Conservation (phyloP, 2,888 invertebrate genomes). For the Drosophila robusta region DNA sequence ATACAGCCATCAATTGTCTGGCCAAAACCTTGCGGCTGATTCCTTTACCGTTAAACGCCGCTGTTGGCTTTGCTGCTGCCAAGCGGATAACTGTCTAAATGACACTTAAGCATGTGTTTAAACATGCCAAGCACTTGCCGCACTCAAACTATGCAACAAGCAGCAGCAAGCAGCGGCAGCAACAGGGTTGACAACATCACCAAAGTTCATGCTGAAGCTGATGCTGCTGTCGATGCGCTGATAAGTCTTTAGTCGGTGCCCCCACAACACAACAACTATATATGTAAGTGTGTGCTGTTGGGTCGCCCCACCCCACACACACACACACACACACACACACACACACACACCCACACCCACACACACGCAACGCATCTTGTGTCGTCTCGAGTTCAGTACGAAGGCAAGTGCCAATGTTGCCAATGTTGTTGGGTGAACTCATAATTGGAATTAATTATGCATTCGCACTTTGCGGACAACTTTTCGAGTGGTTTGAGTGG, state of each 20-base stretch:
- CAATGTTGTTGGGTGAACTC: constrained; percentile 84
- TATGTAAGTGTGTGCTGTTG: background rate
- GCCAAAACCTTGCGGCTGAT: constrained; percentile 42
- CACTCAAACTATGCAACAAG: constrained; percentile 77
- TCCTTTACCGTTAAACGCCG: constrained; percentile 27
- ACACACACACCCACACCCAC: background rate
- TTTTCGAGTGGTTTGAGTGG: constrained; percentile 79
- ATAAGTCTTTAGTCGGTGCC: constrained; percentile 65
- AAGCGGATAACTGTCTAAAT: constrained; percentile 79
- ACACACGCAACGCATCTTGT: constrained; percentile 52
- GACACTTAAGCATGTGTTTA: constrained; percentile 82
- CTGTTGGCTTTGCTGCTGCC: constrained; percentile 22
- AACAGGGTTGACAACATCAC: constrained; percentile 70
- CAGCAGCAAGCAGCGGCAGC: constrained; percentile 38
- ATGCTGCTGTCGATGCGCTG: constrained; percentile 76
- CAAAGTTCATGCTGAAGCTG: constrained; percentile 65
- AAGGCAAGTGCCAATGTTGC: constrained; percentile 81
- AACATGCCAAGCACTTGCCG: constrained; percentile 81
- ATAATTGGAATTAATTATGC: constrained; percentile 86
- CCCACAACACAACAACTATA: background rate
- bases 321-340: background rate
- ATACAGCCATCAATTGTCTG: constrained; percentile 78
- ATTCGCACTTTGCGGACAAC: constrained; percentile 84
- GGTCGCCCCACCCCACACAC: constrained; percentile 2
- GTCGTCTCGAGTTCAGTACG: constrained; percentile 65